Base-by-base conservation (phyloP, 2,797 vertebrate species). In the Echeneis naucrates region DNA sequence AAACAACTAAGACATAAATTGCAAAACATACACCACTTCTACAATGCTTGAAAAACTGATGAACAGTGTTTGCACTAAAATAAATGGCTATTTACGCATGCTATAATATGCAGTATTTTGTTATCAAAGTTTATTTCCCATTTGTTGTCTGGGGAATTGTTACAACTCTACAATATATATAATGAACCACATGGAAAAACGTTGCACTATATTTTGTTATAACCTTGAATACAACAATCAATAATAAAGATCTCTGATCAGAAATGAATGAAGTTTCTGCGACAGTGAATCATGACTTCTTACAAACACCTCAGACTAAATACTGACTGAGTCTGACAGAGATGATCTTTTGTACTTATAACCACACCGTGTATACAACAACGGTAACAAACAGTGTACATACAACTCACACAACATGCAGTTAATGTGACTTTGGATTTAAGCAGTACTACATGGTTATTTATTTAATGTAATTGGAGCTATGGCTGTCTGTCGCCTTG, bases 301-400 rank as follows among this genome's bases (percentile, higher is more conserved):
- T 66, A 77, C 57, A 83, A 80, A 80, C 76, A 80, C 60, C 38
- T 60, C 50, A 33, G 42, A 58, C 47, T 53, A 54, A 61, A 45
- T 42, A n/a, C 11, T 38, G 38, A 27, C 30, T 52, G 44, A 64
- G 32, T 33, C 59, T 17, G 48, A 68, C 35, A 59, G 38, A 54
- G 54, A 72, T 3, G 8, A 5, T 6, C 27, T 44, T 21, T 65
- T 55, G 44, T 1, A 45, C 40, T 66, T 61, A 45, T 63, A 61
- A 74, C 71, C 59, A 44, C 23, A 71, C 50, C 65, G 62, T 40
- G 45, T 33, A 69, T 7, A 63, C 51, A n/a, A 80, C 72, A 67
- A 55, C 51, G 72, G 8, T n/a, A 33, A 56, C 58, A 57, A 32
- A 63, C 30, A 71, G 40, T 27, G 51, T 42, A 32, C 5, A n/a